These are phyloP conservation scores for Rapana venosa DNA, from an alignment of 2,888 invertebrate genomes.

Conservation along the genomic window DNA sequence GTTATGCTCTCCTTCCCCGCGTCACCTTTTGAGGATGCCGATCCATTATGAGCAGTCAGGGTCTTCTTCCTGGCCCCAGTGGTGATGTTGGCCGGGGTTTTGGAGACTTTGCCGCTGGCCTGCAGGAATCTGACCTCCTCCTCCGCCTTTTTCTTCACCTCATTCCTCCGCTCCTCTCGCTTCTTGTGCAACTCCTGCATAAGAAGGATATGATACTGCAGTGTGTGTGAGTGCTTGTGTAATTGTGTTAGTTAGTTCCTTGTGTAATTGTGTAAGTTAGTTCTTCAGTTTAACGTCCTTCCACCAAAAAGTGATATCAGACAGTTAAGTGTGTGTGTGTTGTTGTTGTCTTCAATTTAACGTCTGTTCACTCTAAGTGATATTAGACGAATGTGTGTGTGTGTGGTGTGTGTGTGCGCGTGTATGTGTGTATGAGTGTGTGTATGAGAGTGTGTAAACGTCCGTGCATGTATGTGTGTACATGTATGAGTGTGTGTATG, in stretches of 20 bases:
- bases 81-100: conserved; percentile 59
- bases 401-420: background rate
- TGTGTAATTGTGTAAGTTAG: too few species aligned
- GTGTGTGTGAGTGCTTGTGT: background rate
- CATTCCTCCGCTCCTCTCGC: conserved; percentile 71
- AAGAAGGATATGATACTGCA: background rate
- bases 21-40: background rate
- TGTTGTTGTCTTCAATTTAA: too few species aligned
- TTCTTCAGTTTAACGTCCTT: too few species aligned
- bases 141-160: conserved; percentile 71
- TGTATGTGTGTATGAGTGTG: background rate
- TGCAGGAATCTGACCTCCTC: conserved; percentile 72
- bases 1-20: background rate
- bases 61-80: conserved; percentile 59
- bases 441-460: background rate
- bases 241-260: too few species aligned
- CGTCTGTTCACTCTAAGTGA: too few species aligned
- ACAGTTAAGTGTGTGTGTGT: too few species aligned
- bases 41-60: background rate
- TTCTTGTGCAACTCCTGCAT: conserved; percentile 74
- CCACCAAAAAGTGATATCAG: too few species aligned
- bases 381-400: background rate
- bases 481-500: conserved; percentile 21
- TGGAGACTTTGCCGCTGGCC: conserved; percentile 71
- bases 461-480: conserved; percentile 19